Evolutionary conservation across 2,113 vertebrate species (phyloP), one percentile per base, ranked within the genome.

Genomic region (Arvicanthis niloticus): DNA sequence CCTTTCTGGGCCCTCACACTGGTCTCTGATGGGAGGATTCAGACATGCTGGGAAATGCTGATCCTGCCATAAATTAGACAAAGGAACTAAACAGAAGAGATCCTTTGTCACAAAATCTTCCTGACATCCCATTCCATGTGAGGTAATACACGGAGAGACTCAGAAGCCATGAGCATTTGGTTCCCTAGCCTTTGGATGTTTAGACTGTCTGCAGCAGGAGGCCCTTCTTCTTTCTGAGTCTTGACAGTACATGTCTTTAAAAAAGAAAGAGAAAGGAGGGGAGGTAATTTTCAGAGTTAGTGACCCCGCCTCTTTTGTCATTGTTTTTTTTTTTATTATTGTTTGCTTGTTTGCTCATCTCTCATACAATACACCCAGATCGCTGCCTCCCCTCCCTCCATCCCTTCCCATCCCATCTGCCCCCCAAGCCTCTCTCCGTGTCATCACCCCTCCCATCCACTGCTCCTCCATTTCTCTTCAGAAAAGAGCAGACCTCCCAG

Each of bases 101-200:
- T 70, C 56, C 8, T 96, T 80, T 91, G 81, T 75, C 68, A 78
- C 77, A 70, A 94, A 86, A 68, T 45, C 4, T 40, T 96, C 40
- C 37, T 65, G 89, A 86, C 96, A 93, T 89, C 75, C 24, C 40
- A 88, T 88, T 82, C 60, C 92, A 84, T 80, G 34, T 91, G 62
- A 93, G 72, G 67, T 84, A 96, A 84, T 45, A 12, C 31, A 48
- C 58, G 88, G 26, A 40, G 48, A 93, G 31, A 84, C 12, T 48
- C 40, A 42, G 67, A 62, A 34, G 84, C 22, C 78, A 13, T 45
- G 88, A 65, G 29, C 34, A 31, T 88, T 75, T 51, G 80, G 75
- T 48, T 84, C 9, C 29, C 40, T 16, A 26, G 7, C 56, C 16
- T 80, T 88, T 90, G 26, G 42, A 56, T 34, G 45, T 60, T 60